Base-by-base conservation (phyloP, 2,797 vertebrate species). In the Amniataba percoides region DNA sequence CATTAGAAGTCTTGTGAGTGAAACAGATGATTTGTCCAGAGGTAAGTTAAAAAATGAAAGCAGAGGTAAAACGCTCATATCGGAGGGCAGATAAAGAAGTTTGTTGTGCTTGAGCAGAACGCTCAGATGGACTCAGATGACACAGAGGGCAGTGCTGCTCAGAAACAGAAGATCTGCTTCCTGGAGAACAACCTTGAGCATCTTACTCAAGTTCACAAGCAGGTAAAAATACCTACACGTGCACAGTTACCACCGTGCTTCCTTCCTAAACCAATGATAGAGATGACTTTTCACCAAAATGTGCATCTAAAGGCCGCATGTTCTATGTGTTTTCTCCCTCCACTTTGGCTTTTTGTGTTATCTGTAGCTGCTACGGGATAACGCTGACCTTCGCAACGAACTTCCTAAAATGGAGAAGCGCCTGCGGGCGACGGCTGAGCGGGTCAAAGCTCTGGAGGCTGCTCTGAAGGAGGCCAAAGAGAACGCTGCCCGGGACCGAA, bases 401-500 rank as follows among this genome's bases (percentile, higher is more conserved):
- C 97, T 99, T 90, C 98, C 98, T 5, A 99, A 99, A 89, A 91
- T 99, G 93, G 98, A 99, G 91, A 99, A 97, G 88, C 95, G 98
- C 68, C 96, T 99, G 65, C 92, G 97, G 71, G 97, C 97, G 76
- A 99, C 97, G 0, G 97, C 96, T 2, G 97, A 99, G 80, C 93
- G 97, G 80, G 96, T 99, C 74, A 98, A 97, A 90, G 97, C 96
- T 83, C 94, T 99, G 93, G 98, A 99, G 82, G 94, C 95, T 0
- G 97, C 98, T 0, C 94, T 99, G 85, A 98, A 96, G 89, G 98
- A 99, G 91, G 98, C 98, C 94, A 99, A 98, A 92, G 98, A 99
- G 93, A 98, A 96, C 0, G 97, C 98, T 3, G 97, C 95, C 27
- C 96, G 96, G 0, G 98, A 99, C 79, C 96, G 96, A 31, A 97